A percentile compares a stretch with the other conserved stretches of the same genome.
Conservation (phyloP, 2,888 invertebrate species). For the Molorchus minor region DNA sequence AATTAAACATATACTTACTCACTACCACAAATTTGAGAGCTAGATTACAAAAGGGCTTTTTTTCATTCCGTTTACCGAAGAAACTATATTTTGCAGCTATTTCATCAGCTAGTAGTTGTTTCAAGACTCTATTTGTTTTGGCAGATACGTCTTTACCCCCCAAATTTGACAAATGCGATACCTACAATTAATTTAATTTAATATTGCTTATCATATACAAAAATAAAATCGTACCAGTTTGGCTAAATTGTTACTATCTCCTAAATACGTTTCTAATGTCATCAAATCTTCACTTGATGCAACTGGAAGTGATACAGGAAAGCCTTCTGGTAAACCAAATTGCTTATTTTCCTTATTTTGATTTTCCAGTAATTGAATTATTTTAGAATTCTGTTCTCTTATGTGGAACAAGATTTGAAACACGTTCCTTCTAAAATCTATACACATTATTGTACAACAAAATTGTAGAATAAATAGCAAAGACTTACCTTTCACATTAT, state of each 20-base stretch:
- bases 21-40: not conserved
- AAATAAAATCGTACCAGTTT: not conserved
- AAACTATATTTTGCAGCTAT: not conserved
- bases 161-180: not conserved
- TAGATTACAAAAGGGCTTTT: not conserved
- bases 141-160: not conserved
- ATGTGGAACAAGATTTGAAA: too few species aligned
- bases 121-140: not conserved
- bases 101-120: not conserved
- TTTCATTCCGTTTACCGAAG: not conserved
- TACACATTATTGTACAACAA: not conserved
- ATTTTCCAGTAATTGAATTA: not conserved
- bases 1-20: not conserved
- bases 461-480: not conserved
- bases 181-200: not conserved
- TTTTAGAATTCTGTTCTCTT: slow-evolving; percentile 7
- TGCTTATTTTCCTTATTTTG: not conserved
- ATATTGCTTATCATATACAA: not conserved
- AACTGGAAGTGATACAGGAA: slow-evolving; percentile 2
- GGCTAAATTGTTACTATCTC: not conserved
- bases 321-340: slow-evolving; percentile 4
- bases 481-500: not conserved
- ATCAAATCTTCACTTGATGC: not conserved
- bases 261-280: slow-evolving; percentile 3
- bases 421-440: slow-evolving; percentile 10